Evolutionary conservation across 2,888 invertebrate genomes (phyloP).

Genomic region (Drosophila koepferae): DNA sequence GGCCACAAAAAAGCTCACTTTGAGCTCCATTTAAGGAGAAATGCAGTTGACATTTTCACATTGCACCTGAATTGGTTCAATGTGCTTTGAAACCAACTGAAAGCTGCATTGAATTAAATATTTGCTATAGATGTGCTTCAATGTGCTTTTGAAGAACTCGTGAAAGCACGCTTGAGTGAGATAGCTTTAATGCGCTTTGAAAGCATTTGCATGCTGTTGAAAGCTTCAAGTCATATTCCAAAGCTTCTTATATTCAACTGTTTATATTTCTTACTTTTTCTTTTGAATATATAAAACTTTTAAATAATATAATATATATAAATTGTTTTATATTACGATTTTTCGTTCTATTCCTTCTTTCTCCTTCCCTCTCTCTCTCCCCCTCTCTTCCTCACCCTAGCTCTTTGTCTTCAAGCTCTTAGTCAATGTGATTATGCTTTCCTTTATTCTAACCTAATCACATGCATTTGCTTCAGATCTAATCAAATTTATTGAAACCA

Average conservation of each 20-base stretch:
- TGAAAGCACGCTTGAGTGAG: background rate
- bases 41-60: background rate
- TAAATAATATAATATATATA: too few species aligned
- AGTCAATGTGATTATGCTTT: too few species aligned
- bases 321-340: background rate
- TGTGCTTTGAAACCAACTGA: background rate
- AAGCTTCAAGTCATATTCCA: background rate
- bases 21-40: background rate
- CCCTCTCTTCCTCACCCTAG: too few species aligned
- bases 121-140: background rate
- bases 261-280: background rate
- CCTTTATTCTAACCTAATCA: background rate
- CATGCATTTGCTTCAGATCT: background rate
- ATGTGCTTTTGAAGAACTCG: background rate
- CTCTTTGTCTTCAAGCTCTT: background rate
- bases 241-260: background rate
- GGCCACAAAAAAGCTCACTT: conserved; percentile 3
- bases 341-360: background rate
- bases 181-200: background rate
- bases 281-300: background rate
- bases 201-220: background rate
- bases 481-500: conserved; percentile 15
- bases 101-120: background rate
- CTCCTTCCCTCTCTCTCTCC: background rate
- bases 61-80: too few species aligned